A percentile compares a stretch with the other conserved stretches of the same genome.
These are phyloP conservation scores for Yponomeuta malinellus DNA, from an alignment of 2,888 invertebrate genomes.

Conservation along the genomic window DNA sequence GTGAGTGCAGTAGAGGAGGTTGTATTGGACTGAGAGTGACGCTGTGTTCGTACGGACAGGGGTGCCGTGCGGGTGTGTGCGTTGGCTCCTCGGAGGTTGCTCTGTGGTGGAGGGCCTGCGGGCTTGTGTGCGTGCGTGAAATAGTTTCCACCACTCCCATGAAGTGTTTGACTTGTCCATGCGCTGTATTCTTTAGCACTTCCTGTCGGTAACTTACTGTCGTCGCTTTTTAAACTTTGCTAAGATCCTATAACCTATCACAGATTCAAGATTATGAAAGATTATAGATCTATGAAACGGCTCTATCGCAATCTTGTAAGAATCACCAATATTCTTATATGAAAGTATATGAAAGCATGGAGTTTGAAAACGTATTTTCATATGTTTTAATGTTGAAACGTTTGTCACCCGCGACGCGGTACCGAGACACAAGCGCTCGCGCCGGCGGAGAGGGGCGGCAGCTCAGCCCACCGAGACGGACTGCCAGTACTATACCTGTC, in stretches of 20 bases:
- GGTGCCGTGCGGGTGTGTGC: conserved; percentile 46
- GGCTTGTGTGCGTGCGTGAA: conserved; percentile 60
- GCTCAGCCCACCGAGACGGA: conserved; percentile 55
- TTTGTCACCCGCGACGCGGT: conserved; percentile 60
- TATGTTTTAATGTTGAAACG: conserved; percentile 24
- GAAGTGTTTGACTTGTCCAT: conserved; percentile 3
- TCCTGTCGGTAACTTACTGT: background rate
- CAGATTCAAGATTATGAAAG: background rate
- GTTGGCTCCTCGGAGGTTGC: conserved; percentile 49
- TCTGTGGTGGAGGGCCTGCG: conserved; percentile 44
- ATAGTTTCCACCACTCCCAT: conserved; percentile 47
- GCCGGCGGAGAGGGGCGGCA: conserved; percentile 53
- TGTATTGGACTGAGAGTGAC: conserved; percentile 72
- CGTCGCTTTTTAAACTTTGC: background rate
- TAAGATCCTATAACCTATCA: background rate
- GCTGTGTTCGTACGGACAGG: conserved; percentile 64
- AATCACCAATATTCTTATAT: background rate
- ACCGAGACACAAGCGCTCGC: conserved; percentile 57
- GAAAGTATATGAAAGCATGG: background rate
- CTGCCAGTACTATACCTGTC: conserved; percentile 51
- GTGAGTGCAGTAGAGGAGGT: conserved; percentile 75
- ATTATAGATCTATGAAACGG: background rate
- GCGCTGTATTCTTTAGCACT: conserved; percentile 8
- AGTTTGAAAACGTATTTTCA: background rate
- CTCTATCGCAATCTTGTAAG: background rate